Evolutionary conservation across 2,888 invertebrate genomes (phyloP), one percentile per base, ranked within the genome.

Genomic region (Liodrosophila aerea): DNA sequence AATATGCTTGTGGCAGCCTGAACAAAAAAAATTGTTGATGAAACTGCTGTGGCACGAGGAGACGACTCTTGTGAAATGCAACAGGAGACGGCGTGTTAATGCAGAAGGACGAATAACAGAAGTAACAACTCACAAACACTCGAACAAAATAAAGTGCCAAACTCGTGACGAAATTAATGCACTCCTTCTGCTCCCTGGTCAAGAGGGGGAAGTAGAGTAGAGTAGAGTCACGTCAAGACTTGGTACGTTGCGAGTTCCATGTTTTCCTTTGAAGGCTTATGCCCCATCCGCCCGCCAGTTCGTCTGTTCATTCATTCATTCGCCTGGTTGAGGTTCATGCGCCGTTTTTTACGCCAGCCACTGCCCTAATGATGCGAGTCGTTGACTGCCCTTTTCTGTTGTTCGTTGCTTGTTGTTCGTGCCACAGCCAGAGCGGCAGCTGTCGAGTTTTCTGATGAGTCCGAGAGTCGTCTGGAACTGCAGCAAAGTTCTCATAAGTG

Each of bases 1-100:
- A 36, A 16, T 43, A 41, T 40, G 22, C 34, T 56, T 37, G 46
- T 47, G 12, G 33, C 2, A 56, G 49, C 11, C 22, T 8, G 66
- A 56, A 64, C 36, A 61, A 62, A 53, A 73, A 75, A 72, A 64
- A 57, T 50, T 40, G 60, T 46, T 44, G 45, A 34, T 73, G 50
- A 54, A 66, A 66, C 41, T 60, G 56, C 47, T 39, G 43, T 46
- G 52, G 22, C 60, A 56, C 52, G 66, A 52, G 34, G 49, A 33
- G 41, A 22, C 58, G 34, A 47, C 66, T 41, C 63, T 59, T 51
- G 11, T 73, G 36, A 60, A 62, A 63, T 76, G 85, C 77, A 84
- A 77, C 77, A 84, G 77, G 72, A 68, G 72, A 47, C 54, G 52
- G 64, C 66, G 58, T 59, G 59, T 76, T 74, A 71, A 76, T 76